Evolutionary conservation across 2,888 invertebrate genomes (phyloP).

Genomic region (Athetis lepigone): DNA sequence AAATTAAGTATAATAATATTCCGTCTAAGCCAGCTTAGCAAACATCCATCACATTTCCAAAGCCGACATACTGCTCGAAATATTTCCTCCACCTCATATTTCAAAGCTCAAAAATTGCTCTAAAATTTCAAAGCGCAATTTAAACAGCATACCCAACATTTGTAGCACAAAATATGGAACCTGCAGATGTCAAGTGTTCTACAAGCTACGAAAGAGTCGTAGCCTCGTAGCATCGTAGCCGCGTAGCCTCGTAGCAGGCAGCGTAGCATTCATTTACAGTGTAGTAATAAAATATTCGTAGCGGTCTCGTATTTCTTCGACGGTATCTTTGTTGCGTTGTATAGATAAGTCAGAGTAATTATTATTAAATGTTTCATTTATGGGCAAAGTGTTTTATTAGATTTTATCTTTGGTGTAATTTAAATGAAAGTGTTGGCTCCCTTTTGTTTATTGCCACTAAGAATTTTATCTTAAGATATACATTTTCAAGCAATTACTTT

Average conservation of each 20-base stretch:
- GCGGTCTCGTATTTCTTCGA: conserved; percentile 44
- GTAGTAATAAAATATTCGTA: conserved; percentile 47
- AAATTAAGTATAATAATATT: conserved; percentile 14
- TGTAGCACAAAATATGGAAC: conserved; percentile 31
- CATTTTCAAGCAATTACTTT: no score
- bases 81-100: conserved; percentile 41
- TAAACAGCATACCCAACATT: conserved; percentile 38
- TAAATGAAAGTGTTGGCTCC: conserved; percentile 9
- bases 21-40: conserved; percentile 20
- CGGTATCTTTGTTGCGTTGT: conserved; percentile 47
- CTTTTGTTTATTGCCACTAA: not conserved
- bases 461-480: not conserved
- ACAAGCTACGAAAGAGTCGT: conserved; percentile 55
- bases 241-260: conserved; percentile 31
- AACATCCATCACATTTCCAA: conserved; percentile 27
- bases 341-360: conserved; percentile 47
- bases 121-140: conserved; percentile 39
- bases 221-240: conserved; percentile 30
- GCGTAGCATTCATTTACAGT: conserved; percentile 42
- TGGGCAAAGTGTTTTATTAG: conserved; percentile 34
- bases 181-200: conserved; percentile 51
- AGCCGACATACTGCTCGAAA: conserved; percentile 24
- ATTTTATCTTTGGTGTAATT: conserved; percentile 16
- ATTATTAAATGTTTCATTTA: conserved; percentile 50
- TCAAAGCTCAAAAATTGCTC: conserved; percentile 28